phyloP scores from a whole-genome alignment of 2,113 vertebrate species.

The Cercocebus atys region DNA sequence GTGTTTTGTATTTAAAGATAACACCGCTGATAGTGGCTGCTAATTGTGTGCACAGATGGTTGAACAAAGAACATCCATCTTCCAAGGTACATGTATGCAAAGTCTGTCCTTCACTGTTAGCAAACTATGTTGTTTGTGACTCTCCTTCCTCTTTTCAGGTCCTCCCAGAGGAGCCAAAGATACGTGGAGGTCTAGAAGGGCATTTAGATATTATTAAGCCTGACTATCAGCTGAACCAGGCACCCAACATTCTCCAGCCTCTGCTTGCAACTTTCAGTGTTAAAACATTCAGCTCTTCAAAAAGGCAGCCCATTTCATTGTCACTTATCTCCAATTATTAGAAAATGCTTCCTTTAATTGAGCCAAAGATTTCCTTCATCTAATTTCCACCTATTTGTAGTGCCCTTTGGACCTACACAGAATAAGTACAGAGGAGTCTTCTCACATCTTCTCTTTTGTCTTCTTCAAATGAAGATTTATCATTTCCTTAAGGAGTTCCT shows the following conservation, averaged over 20 bases:
- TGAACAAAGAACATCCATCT: neutral
- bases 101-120: neutral
- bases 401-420: neutral
- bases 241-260: neutral
- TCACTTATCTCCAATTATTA: neutral
- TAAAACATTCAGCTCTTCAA: neutral
- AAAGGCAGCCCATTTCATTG: neutral
- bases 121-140: neutral
- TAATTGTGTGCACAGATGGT: slow-evolving; percentile 52
- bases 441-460: neutral
- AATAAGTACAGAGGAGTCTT: neutral
- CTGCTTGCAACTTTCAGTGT: neutral
- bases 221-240: neutral
- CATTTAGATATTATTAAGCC: neutral
- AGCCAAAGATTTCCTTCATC: neutral
- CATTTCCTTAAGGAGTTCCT: neutral
- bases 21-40: neutral
- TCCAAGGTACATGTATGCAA: neutral
- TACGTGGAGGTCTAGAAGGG: neutral
- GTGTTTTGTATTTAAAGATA: slow-evolving; percentile 54
- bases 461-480: neutral
- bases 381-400: neutral
- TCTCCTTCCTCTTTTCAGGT: neutral
- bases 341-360: neutral
- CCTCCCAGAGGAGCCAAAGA: neutral